These are phyloP conservation scores for Dermolepida albohirtum DNA, from an alignment of 2,888 invertebrate genomes.

Conservation along the genomic window DNA sequence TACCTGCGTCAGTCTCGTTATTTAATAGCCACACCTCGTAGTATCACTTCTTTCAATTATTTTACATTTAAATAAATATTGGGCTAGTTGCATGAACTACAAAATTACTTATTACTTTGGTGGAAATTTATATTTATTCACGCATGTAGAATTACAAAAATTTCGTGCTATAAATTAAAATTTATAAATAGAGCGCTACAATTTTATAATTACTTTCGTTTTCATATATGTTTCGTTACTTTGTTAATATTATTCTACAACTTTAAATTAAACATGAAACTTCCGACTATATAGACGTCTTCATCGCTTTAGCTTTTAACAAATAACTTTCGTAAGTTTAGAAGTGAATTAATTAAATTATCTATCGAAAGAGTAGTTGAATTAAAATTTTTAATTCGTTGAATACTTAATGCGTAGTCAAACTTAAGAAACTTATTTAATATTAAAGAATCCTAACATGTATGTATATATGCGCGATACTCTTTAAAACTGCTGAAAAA, in stretches of 20 bases:
- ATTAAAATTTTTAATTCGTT: neutral
- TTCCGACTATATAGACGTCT: slow-evolving; percentile 36
- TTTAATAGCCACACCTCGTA: too few relatives aligned
- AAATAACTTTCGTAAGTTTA: slow-evolving; percentile 11
- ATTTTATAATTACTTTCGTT: neutral
- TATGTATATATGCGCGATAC: neutral
- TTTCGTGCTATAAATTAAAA: too few relatives aligned
- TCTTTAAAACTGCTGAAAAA: slow-evolving; percentile 2
- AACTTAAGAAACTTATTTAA: neutral
- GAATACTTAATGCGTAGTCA: neutral
- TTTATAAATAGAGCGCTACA: neutral
- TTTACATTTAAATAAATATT: too few relatives aligned
- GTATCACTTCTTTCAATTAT: too few relatives aligned
- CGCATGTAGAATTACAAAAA: too few relatives aligned
- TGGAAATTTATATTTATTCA: too few relatives aligned
- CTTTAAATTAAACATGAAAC: slow-evolving; percentile 28
- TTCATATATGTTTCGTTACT: slow-evolving; percentile 2
- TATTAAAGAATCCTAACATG: neutral
- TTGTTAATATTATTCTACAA: slow-evolving; percentile 12
- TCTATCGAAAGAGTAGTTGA: slow-evolving; percentile 6
- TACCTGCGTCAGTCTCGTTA: too few relatives aligned
- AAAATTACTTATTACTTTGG: too few relatives aligned
- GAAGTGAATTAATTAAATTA: slow-evolving; percentile 18
- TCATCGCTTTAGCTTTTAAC: slow-evolving; percentile 27
- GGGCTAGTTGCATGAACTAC: too few relatives aligned